Conservation (phyloP, 37 sponge, comb jelly and placozoan species). For the Crambe crambe region DNA sequence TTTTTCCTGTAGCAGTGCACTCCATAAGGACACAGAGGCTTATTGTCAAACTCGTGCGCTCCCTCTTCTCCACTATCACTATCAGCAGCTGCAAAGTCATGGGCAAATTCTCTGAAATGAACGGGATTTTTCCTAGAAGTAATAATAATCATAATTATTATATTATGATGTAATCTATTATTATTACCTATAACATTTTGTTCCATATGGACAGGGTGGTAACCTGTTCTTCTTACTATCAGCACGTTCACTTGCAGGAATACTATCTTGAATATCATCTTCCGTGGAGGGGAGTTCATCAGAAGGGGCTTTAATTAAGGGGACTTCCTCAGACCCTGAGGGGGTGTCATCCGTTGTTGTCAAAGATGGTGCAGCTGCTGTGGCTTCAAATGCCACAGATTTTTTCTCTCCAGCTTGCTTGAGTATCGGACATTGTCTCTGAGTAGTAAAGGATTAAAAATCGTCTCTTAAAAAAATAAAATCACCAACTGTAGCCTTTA, state of each 20-base stretch:
- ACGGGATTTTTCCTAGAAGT: constrained; percentile 81
- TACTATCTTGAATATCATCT: too few species aligned
- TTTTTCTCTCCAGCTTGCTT: too few species aligned
- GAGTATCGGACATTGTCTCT: too few species aligned
- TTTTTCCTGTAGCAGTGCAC: constrained; percentile 84
- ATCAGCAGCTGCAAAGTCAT: constrained; percentile 21
- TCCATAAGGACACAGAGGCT: constrained; percentile 79
- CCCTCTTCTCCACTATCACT: constrained; percentile 16
- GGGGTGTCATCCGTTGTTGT: background rate
- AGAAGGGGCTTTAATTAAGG: too few species aligned
- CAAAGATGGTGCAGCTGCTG: background rate
- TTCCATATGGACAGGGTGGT: constrained; percentile 80
- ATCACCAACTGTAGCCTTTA: too few species aligned
- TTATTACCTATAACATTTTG: constrained; percentile 79
- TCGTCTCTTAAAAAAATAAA: too few species aligned
- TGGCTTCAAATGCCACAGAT: background rate
- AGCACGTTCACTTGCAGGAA: background rate
- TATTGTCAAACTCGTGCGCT: constrained; percentile 31
- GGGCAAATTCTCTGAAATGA: constrained; percentile 87
- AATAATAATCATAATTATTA: background rate
- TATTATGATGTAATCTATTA: background rate
- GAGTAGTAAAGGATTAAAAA: too few species aligned
- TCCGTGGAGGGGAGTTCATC: too few species aligned
- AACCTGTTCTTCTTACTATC: too few species aligned
- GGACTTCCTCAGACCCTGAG: too few species aligned